Conservation (phyloP, 2,797 vertebrate species). For the Botia almorhae region DNA sequence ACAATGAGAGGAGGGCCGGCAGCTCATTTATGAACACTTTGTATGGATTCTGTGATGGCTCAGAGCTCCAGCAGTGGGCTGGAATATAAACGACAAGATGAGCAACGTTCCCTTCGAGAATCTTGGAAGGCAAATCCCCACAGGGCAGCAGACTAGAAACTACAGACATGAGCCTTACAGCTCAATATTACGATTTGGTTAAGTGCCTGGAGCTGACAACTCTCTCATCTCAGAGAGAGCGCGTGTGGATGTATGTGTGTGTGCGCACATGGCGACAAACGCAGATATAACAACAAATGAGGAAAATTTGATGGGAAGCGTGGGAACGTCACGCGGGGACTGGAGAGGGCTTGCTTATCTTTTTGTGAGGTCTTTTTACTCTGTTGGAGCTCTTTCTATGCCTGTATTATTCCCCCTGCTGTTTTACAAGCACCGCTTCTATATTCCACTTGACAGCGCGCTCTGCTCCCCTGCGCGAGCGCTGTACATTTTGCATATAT, state of each 20-base stretch:
- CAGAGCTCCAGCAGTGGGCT: constrained; percentile 39
- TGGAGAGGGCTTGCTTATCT: constrained; percentile 46
- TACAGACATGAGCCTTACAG: constrained; percentile 49
- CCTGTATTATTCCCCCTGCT: constrained; percentile 24
- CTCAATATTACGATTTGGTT: constrained; percentile 57
- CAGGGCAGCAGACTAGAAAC: constrained; percentile 50
- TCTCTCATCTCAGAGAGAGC: constrained; percentile 41
- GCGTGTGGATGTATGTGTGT: constrained; percentile 29
- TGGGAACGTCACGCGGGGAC: background rate
- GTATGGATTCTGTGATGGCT: constrained; percentile 52
- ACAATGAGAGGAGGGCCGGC: background rate
- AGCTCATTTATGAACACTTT: constrained; percentile 45
- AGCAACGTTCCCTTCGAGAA: constrained; percentile 49
- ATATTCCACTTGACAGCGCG: constrained; percentile 47
- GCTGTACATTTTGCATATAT: constrained; percentile 36
- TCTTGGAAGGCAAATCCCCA: constrained; percentile 60
- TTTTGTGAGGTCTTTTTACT: constrained; percentile 38
- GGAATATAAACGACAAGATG: constrained; percentile 53
- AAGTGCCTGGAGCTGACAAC: constrained; percentile 56
- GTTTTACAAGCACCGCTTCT: constrained; percentile 48
- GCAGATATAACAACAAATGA: constrained; percentile 58
- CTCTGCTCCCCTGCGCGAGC: constrained; percentile 6
- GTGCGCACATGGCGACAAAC: constrained; percentile 29
- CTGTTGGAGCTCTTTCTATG: constrained; percentile 16
- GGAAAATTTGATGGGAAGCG: constrained; percentile 45